These are phyloP conservation scores for Agrochola macilenta DNA, from an alignment of 2,888 invertebrate species.

Conservation along the genomic window DNA sequence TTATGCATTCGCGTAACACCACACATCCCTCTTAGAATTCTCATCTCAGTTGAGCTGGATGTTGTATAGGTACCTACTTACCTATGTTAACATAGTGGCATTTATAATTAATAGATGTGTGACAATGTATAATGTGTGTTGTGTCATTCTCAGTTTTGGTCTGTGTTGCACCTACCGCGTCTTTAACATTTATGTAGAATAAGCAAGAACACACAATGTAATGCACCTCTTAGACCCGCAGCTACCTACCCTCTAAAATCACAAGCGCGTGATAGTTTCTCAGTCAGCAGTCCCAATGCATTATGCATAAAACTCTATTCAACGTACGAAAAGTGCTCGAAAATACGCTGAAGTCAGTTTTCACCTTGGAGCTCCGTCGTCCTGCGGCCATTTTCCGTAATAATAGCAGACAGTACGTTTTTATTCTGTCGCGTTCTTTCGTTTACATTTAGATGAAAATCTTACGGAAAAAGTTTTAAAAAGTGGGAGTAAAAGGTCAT, in stretches of 20 bases:
- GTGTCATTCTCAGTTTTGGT: background rate
- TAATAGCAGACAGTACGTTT: conserved; percentile 23
- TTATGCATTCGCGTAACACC: background rate
- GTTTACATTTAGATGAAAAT: conserved; percentile 45
- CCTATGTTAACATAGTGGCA: background rate
- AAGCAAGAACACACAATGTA: conserved; percentile 6
- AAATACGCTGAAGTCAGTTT: conserved; percentile 13
- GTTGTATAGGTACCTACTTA: background rate
- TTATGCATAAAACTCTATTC: conserved; percentile 29
- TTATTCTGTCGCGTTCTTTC: conserved; percentile 14
- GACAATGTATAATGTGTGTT: background rate
- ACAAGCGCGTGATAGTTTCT: conserved; percentile 2
- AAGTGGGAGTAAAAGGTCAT: background rate
- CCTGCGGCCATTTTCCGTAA: background rate
- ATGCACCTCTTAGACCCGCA: background rate
- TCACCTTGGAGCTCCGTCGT: background rate
- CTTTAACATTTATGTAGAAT: background rate
- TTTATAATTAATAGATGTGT: background rate
- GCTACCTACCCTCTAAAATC: conserved; percentile 1
- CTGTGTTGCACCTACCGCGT: background rate
- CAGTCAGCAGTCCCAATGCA: conserved; percentile 32
- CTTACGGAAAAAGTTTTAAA: background rate
- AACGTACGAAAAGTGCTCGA: conserved; percentile 21
- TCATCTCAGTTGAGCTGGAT: background rate
- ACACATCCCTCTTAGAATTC: background rate